Evolutionary conservation across 2,113 vertebrate species (phyloP).

Genomic region (Fulica atra): DNA sequence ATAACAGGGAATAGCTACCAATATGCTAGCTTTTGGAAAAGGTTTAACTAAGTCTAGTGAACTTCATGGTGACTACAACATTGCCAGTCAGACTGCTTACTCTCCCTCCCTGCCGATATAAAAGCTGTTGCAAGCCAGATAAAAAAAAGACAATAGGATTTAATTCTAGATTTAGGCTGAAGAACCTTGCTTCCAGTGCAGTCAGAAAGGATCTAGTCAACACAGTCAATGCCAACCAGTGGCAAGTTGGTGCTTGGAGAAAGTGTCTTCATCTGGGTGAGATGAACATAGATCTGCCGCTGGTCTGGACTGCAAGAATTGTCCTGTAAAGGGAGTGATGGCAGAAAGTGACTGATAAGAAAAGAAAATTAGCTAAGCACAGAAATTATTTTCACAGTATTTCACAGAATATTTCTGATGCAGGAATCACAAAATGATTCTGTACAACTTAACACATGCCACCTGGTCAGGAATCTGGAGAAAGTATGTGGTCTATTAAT

Average conservation of each 20-base stretch:
- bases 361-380: background rate
- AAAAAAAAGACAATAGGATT: background rate
- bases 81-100: background rate
- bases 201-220: background rate
- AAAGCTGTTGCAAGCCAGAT: background rate
- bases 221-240: background rate
- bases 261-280: background rate
- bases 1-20: background rate
- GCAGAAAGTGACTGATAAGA: background rate
- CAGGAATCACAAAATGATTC: background rate
- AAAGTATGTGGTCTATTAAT: background rate
- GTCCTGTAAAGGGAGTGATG: background rate
- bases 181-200: background rate
- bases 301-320: background rate
- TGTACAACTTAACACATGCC: background rate
- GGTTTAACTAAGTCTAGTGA: background rate
- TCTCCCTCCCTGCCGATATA: rapidly evolving
- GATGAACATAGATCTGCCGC: background rate
- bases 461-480: background rate
- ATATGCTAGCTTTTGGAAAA: background rate
- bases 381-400: background rate
- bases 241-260: background rate
- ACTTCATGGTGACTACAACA: background rate
- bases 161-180: background rate
- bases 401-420: background rate